Evolutionary conservation across 1,140 invertebrate genomes (phyloP), one percentile per base, ranked within the genome.

Genomic region (Luehdorfia chinensis): DNA sequence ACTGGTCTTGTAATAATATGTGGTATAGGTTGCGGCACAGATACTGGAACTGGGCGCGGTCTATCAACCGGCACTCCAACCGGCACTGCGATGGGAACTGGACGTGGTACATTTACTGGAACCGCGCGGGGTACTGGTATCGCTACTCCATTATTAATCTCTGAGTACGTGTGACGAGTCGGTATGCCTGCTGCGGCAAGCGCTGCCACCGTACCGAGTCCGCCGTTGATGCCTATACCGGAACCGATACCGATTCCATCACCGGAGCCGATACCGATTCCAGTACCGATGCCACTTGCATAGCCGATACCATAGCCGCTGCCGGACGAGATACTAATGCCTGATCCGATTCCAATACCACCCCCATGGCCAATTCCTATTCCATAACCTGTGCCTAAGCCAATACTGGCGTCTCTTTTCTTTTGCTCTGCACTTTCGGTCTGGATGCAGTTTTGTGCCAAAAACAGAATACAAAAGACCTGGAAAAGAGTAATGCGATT

Each of bases 91-190:
- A 77, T 75, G 1, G 75, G 77, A 1, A 84, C 77, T 0, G 76
- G 52, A 4, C 79, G 48, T 1, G 75, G 77, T 3, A 84, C 66
- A 3, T 59, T 50, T 0, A 80, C 58, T 1, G 81, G 71, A 12
- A 85, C 59, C 0, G 81, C 64, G 15, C 80, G 79, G 0, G 81
- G 81, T 2, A 80, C 59, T 0, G 76, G 71, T 9, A 85, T 63
- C 2, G 74, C 51, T 0, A 85, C 67, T 8, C 45, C 51, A 50
- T 76, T 78, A 21, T 80, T 54, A 15, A 65, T 66, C 36, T 84
- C 79, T 0, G 75, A 72, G 34, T 71, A 67, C 0, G 66, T 67
- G 49, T 83, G 78, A n/a, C 65, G 61, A 0, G 65, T 61, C 4
- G 78, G 77, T 11, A 80, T 58, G 6, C 48, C 50, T 4, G 44